Evolutionary conservation across 2,113 vertebrate genomes (phyloP).

Genomic region (Dinomys branickii): DNA sequence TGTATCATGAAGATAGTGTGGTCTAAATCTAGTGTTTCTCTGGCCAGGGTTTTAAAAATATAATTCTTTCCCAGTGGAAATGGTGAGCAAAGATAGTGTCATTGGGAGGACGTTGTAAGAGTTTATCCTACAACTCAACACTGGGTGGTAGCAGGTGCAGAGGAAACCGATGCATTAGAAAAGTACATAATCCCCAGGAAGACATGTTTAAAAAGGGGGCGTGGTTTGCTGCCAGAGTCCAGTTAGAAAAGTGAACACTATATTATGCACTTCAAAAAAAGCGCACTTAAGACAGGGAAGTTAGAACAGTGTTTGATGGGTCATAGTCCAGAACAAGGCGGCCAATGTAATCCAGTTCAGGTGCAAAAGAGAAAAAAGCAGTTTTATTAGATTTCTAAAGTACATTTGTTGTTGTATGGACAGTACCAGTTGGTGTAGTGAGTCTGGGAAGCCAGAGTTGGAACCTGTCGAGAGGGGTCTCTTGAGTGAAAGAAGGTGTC

Average conservation of each 20-base stretch:
- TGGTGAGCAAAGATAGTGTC: not conserved
- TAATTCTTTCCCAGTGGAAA: not conserved
- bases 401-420: not conserved
- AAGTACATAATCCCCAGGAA: no score
- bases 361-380: not conserved
- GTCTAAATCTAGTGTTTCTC: not conserved
- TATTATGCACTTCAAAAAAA: not conserved
- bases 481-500: not conserved
- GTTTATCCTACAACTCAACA: not conserved
- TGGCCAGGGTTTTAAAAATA: not conserved
- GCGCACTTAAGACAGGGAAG: not conserved
- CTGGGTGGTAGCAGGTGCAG: no score
- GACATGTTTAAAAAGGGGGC: not conserved
- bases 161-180: not conserved
- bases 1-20: not conserved
- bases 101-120: no score
- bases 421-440: accelerated
- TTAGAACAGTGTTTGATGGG: not conserved
- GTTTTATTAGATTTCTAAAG: not conserved
- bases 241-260: not conserved
- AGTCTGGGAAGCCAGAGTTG: no score
- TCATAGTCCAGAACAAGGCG: not conserved
- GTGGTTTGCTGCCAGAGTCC: not conserved
- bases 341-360: not conserved
- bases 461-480: not conserved